Evolutionary conservation across 2,888 invertebrate species (phyloP), one percentile per base, ranked within the genome.

Genomic region (Cheilosia pagana): DNA sequence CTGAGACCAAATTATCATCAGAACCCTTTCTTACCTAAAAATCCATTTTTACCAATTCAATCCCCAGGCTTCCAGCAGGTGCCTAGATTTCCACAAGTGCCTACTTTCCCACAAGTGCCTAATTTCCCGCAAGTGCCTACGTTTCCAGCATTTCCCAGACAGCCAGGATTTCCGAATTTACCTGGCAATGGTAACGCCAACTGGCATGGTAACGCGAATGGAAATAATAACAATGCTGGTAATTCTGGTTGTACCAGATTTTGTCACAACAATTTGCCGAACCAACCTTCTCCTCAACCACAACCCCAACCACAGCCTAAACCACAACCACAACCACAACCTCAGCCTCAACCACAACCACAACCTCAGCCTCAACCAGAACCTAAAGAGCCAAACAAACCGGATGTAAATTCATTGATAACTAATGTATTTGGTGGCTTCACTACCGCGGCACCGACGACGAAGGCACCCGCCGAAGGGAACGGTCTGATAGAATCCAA

Each of bases 1-100:
- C 43, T 45, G 7, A 19, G 14, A 35, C n/a, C 16, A 16, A 63
- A 65, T 25, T 60, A 70, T 1, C 43, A 70, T 1, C 43, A 39
- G 16, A 81, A 81, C 25, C 81, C 81, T 10, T 81, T 81, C 41
- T 63, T 76, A 57, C 23, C 48, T 25, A 48, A 50, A 57, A 59
- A 76, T 70, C 68, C 76, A 43, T 68, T 57, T 57, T 41, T 57
- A 45, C 55, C 60, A 1, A 50, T 28, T 60, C 48, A 12, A 53
- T 45, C 39, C 50, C 79, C 81, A 12, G 67, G 52, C 6, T 75
- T 67, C 0, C 31, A 60, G 0, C 74, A 67, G 57, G 23, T 53
- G 19, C 62, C 82, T 43, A 16, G 41, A 45, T 12, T 67, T 41
- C 72, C 79, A 43, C 62, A 43, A 48, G 10, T 23, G 21, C 71